These are phyloP conservation scores for Polymixis flavicincta DNA, from an alignment of 2,888 invertebrate species.

Conservation along the genomic window DNA sequence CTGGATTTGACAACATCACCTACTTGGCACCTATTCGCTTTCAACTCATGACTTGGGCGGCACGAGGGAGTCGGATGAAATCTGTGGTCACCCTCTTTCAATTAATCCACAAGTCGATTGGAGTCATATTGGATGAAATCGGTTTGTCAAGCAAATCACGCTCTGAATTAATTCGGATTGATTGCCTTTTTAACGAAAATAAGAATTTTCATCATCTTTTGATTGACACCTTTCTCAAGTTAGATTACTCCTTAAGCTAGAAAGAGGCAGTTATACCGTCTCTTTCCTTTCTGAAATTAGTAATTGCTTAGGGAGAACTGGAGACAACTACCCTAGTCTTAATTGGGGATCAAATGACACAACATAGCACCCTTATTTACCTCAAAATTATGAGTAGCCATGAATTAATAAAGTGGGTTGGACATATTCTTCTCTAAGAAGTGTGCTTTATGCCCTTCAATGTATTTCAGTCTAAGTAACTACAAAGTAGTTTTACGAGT, in stretches of 20 bases:
- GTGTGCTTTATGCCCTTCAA: slow-evolving; percentile 4
- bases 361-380: neutral
- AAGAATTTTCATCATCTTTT: slow-evolving; percentile 33
- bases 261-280: neutral
- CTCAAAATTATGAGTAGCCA: slow-evolving; percentile 23
- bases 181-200: slow-evolving; percentile 56
- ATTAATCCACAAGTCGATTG: slow-evolving; percentile 78
- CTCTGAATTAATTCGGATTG: slow-evolving; percentile 72
- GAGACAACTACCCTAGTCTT: slow-evolving; percentile 4
- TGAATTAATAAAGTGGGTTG: slow-evolving; percentile 2
- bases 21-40: slow-evolving; percentile 33
- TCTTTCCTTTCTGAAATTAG: slow-evolving; percentile 5
- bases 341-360: slow-evolving; percentile 30
- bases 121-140: slow-evolving; percentile 74
- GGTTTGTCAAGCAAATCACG: slow-evolving; percentile 75
- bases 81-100: slow-evolving; percentile 79
- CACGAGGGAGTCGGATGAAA: slow-evolving; percentile 66
- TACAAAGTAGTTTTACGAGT: slow-evolving; percentile 54
- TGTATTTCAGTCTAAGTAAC: slow-evolving; percentile 30
- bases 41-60: slow-evolving; percentile 43
- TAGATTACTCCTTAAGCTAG: slow-evolving; percentile 1
- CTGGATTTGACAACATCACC: no score
- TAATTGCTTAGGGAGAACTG: neutral
- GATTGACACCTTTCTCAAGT: slow-evolving; percentile 6
- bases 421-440: slow-evolving; percentile 12